Percentiles rank a stretch among this genome's conserved stretches.
Conservation (phyloP, 2,797 vertebrate species). For the Lepilemur septentrionalis region DNA sequence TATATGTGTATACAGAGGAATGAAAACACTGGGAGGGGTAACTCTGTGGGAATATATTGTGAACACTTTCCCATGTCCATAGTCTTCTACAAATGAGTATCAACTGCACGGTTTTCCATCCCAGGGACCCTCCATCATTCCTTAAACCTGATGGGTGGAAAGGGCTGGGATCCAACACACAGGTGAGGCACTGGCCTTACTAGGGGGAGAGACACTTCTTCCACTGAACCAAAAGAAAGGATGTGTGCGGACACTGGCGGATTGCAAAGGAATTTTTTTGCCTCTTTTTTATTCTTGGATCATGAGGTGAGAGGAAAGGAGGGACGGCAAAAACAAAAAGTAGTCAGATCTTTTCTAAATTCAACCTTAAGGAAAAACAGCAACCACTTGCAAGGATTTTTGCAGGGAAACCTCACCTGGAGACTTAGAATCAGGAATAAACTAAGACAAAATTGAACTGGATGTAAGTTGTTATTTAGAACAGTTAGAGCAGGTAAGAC, state of each 20-base stretch:
- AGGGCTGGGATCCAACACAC: not conserved
- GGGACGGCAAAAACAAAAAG: not conserved
- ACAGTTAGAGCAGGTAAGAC: not conserved
- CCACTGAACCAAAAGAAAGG: not conserved
- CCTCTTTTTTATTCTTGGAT: not conserved
- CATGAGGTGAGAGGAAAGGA: not conserved
- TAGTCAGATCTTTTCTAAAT: not conserved
- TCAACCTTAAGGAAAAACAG: not conserved
- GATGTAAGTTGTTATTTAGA: not conserved
- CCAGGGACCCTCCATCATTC: not conserved
- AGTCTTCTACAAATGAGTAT: not conserved
- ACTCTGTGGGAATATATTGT: not conserved
- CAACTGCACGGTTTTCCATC: not conserved
- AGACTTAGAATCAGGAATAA: not conserved
- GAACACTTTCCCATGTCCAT: not conserved
- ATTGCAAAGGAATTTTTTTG: not conserved
- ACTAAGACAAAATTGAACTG: not conserved
- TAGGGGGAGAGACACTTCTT: not conserved
- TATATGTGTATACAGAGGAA: not conserved
- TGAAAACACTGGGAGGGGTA: not conserved
- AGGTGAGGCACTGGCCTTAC: not conserved
- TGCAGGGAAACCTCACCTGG: not conserved
- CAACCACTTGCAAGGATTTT: not conserved
- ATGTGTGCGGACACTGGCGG: not conserved
- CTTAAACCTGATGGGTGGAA: not conserved